Percentiles rank a stretch among this genome's conserved stretches.
Evolutionary conservation across 2,797 vertebrate species (phyloP).

Genomic region (Darevskia mixta): DNA sequence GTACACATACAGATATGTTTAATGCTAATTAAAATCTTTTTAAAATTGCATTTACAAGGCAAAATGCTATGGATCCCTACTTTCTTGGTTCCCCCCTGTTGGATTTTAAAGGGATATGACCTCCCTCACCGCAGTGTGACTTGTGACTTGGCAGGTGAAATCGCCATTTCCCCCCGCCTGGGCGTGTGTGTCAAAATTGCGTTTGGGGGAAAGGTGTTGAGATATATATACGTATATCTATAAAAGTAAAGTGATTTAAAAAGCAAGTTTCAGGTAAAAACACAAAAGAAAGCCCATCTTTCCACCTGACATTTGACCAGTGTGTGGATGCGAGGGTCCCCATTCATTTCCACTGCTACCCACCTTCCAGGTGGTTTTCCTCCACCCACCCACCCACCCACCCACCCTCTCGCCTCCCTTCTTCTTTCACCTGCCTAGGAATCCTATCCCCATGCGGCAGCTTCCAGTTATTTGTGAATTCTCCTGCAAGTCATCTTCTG

Average conservation of each 20-base stretch:
- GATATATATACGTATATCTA: no score
- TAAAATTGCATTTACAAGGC: neutral
- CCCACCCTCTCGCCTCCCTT: neutral
- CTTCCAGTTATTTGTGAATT: neutral
- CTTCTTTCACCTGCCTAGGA: no score
- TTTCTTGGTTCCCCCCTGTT: neutral
- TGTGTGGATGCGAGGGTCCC: neutral
- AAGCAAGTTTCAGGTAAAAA: neutral
- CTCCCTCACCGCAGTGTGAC: neutral
- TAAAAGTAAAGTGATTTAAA: no score
- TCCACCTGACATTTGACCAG: neutral
- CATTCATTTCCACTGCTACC: no score
- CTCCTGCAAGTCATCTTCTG: neutral
- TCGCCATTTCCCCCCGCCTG: neutral
- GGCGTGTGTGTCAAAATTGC: neutral
- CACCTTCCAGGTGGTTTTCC: neutral
- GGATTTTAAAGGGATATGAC: neutral
- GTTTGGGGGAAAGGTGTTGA: no score
- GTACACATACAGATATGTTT: neutral
- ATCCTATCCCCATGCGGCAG: neutral
- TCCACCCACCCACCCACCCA: neutral
- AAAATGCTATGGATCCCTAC: neutral
- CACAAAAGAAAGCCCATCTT: no score
- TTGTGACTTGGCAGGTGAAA: neutral
- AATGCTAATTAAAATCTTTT: slow-evolving; percentile 27